Conservation (phyloP, 1,140 invertebrate species). For the Spodoptera frugiperda region DNA sequence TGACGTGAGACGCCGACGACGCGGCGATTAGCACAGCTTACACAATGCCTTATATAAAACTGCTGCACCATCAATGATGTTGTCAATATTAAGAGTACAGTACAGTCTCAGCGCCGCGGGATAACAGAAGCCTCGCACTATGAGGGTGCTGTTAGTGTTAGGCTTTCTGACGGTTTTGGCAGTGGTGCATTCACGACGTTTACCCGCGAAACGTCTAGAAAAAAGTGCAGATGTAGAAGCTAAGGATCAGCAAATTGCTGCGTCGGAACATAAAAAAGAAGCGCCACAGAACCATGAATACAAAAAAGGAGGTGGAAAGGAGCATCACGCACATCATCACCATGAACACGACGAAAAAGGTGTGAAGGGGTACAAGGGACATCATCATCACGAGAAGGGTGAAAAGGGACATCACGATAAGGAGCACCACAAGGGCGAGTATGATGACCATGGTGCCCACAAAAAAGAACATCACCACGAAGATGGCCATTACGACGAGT, state of each 20-base stretch:
- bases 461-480: conserved; percentile 91
- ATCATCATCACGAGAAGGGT: conserved; percentile 89
- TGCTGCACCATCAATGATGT: conserved; percentile 75
- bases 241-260: conserved; percentile 85
- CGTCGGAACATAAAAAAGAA: conserved; percentile 88
- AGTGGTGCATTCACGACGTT: conserved; percentile 62
- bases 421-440: conserved; percentile 89
- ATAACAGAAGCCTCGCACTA: conserved; percentile 55
- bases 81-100: conserved; percentile 73
- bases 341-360: conserved; percentile 88
- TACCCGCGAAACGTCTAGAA: conserved; percentile 65
- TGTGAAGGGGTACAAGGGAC: conserved; percentile 89
- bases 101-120: conserved; percentile 56
- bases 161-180: conserved; percentile 63
- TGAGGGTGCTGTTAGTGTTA: conserved; percentile 73
- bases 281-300: conserved; percentile 86
- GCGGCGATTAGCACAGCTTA: conserved; percentile 73
- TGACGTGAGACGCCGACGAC: conserved; percentile 56
- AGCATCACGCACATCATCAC: conserved; percentile 83
- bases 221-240: conserved; percentile 65
- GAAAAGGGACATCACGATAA: conserved; percentile 91
- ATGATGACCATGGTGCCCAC: conserved; percentile 90
- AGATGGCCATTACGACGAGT: conserved; percentile 90
- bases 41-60: conserved; percentile 84
- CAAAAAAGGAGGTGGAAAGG: conserved; percentile 86